Percentiles rank a stretch among this genome's conserved stretches.
Evolutionary conservation across 2,797 vertebrate genomes (phyloP).

Genomic region (Potorous gilbertii): DNA sequence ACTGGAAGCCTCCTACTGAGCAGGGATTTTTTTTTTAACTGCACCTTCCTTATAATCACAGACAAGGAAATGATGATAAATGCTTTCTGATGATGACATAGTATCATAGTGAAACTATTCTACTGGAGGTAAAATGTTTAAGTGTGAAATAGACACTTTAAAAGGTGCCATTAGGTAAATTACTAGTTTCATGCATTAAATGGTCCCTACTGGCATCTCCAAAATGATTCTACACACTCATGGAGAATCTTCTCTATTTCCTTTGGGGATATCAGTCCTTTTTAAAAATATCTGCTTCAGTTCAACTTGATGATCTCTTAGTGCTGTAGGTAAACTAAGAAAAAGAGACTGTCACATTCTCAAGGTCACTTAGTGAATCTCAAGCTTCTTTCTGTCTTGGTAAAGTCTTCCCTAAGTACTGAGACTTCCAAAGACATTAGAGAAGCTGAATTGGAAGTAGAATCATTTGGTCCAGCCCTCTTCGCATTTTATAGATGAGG

Average conservation of each 20-base stretch:
- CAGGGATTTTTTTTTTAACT: neutral
- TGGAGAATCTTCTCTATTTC: neutral
- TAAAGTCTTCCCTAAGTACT: neutral
- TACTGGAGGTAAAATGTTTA: neutral
- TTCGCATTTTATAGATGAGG: neutral
- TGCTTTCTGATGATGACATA: neutral
- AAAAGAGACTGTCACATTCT: neutral
- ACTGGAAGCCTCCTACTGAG: neutral
- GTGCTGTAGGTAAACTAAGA: neutral
- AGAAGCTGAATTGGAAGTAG: neutral
- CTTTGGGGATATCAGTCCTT: neutral
- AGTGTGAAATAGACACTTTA: slow-evolving; percentile 12
- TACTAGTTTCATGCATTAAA: neutral
- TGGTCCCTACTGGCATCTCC: neutral
- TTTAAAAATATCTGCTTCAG: neutral
- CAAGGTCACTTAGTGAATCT: neutral
- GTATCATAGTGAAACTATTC: neutral
- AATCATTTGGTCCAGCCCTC: neutral
- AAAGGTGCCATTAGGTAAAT: neutral
- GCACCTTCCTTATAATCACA: neutral
- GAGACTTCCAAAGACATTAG: neutral
- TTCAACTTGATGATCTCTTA: neutral
- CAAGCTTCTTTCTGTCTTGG: neutral
- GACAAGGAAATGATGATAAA: slow-evolving; percentile 5
- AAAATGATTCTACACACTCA: neutral